phyloP scores from a whole-genome alignment of 1,140 invertebrate genomes.

The Saccostrea glomerata region DNA sequence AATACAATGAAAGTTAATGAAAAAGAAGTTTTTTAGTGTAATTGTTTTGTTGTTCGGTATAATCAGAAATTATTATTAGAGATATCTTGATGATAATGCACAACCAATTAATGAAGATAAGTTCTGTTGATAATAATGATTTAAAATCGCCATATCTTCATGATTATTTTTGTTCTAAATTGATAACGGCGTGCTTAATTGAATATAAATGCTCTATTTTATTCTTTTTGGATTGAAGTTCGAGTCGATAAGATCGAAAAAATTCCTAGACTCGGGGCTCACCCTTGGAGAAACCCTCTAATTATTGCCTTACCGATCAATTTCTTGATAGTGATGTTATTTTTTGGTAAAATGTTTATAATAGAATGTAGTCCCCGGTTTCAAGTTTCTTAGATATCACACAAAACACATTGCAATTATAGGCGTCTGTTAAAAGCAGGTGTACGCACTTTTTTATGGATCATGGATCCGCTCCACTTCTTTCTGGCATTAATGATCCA shows the following conservation, averaged over 20 bases:
- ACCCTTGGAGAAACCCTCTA: conserved; percentile 12
- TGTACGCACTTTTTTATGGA: conserved; percentile 57
- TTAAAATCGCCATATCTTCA: conserved; percentile 32
- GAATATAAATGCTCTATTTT: conserved; percentile 41
- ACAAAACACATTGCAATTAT: conserved; percentile 50
- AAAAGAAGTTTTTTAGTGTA: background rate
- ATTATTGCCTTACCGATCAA: conserved; percentile 36
- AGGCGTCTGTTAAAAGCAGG: conserved; percentile 45
- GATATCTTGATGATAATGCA: conserved; percentile 29
- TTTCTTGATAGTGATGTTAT: conserved; percentile 38
- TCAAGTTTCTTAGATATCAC: conserved; percentile 43
- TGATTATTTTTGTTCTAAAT: conserved; percentile 33
- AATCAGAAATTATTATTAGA: background rate
- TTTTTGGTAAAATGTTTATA: conserved; percentile 49
- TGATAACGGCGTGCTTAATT: conserved; percentile 17
- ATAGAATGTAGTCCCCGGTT: conserved; percentile 45
- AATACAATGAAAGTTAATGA: background rate
- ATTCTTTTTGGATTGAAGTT: conserved; percentile 37
- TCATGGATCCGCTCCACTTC: conserved; percentile 53
- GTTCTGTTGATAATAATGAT: conserved; percentile 28
- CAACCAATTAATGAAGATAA: conserved; percentile 37
- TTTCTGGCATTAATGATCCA: conserved; percentile 55
- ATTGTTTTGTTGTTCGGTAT: background rate
- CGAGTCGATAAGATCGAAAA: conserved; percentile 17
- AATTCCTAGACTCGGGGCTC: conserved; percentile 21